These are phyloP conservation scores for Agelaius tricolor DNA, from an alignment of 2,113 vertebrate species.

Conservation along the genomic window DNA sequence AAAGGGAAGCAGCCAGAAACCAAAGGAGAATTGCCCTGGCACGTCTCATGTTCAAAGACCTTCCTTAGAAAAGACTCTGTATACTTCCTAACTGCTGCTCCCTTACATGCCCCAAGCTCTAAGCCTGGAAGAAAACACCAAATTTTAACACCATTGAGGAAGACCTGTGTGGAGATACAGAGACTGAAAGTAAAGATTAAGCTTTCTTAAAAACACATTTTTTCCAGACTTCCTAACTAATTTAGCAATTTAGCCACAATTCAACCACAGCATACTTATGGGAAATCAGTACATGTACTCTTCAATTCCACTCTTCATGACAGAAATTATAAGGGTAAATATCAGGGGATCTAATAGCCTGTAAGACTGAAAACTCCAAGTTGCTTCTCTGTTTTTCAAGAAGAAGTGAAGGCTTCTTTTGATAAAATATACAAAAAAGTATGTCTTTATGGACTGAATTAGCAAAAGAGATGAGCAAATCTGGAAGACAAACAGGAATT, in stretches of 20 bases:
- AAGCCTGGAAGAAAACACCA: neutral
- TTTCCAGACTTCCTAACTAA: neutral
- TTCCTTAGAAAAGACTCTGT: neutral
- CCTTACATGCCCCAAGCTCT: neutral
- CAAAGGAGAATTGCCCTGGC: neutral
- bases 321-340: neutral
- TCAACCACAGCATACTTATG: neutral
- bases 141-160: neutral
- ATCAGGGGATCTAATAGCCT: neutral
- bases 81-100: neutral
- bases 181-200: neutral
- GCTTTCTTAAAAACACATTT: neutral
- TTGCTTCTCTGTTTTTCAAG: neutral
- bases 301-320: neutral
- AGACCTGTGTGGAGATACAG: neutral
- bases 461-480: neutral
- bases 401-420: neutral
- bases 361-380: neutral
- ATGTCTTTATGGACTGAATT: neutral
- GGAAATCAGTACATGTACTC: neutral
- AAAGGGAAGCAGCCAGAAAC: neutral
- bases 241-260: neutral
- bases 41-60: fast-evolving
- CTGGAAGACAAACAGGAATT: neutral
- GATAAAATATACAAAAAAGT: neutral